Evolutionary conservation across 2,888 invertebrate genomes (phyloP), one percentile per base, ranked within the genome.

Genomic region (Hypselothyrea guttata): DNA sequence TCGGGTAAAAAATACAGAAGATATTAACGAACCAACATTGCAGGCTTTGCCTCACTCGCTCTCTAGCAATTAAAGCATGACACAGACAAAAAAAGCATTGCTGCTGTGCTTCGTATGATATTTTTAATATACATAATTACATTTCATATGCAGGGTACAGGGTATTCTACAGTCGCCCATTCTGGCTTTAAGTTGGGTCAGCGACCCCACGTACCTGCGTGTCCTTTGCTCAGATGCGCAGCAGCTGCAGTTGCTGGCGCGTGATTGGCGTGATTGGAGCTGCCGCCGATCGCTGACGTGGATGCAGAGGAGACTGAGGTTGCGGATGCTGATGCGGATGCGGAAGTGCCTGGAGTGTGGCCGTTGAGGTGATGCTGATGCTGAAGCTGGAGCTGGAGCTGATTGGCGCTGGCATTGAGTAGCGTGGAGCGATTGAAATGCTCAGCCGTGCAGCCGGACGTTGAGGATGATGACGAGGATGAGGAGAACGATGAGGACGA

Each of bases 201-300:
- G 49, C 30, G 13, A 30, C 9, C 15, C 2, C 9, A 69, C 75
- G 65, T 75, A 86, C 86, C 82, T 77, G 77, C 53, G 59, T 70
- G 71, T 74, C 71, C 73, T 86, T 84, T 75, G 63, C 61, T 78
- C 30, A 81, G 41, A 81, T 86, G 81, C 85, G 86, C 79, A 86
- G 42, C 72, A 86, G 75, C 58, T 85, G 85, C 42, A 63, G 81
- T 60, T 64, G 86, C 41, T 71, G 78, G 54, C 76, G 75, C 45
- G 60, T 40, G 47, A 47, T 54, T 52, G 65, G 75, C 45, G 60
- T 40, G 47, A 47, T 54, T 52, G 65, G 60, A 54, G 62, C 62
- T 59, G 56, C 68, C 62, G 70, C 64, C 60, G 74, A 81, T 59
- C 57, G 82, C 62, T 69, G 74, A 58, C 64, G 84, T 45, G 61